Conservation (phyloP, 1,140 invertebrate species). For the Camponotus vicinus region DNA sequence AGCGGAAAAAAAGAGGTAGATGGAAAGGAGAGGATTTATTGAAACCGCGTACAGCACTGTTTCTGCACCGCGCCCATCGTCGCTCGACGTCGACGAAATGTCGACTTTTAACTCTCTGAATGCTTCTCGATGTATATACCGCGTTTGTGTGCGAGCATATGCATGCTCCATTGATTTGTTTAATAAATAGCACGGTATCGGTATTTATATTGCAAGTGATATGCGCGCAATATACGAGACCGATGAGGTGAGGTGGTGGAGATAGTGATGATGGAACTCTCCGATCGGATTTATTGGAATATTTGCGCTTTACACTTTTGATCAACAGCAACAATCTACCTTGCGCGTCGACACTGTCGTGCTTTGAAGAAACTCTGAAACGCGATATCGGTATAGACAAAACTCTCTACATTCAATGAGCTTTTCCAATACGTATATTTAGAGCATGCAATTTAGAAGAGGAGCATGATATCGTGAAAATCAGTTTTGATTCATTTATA, state of each 20-base stretch:
- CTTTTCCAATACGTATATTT: slow-evolving; percentile 50
- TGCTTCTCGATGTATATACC: not conserved
- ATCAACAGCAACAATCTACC: slow-evolving; percentile 45
- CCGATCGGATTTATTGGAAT: slow-evolving; percentile 55
- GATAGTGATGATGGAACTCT: slow-evolving; percentile 22
- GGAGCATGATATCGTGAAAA: not conserved
- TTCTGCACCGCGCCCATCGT: slow-evolving; percentile 66
- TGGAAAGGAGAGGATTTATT: slow-evolving; percentile 69
- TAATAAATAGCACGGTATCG: slow-evolving; percentile 70
- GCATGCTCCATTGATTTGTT: slow-evolving; percentile 69
- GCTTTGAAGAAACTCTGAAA: slow-evolving; percentile 52
- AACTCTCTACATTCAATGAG: slow-evolving; percentile 28
- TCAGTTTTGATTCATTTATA: slow-evolving; percentile 33
- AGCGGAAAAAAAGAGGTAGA: slow-evolving; percentile 39
- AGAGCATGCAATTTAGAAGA: slow-evolving; percentile 39
- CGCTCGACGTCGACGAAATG: slow-evolving; percentile 46
- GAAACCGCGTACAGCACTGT: slow-evolving; percentile 68
- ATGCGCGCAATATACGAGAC: slow-evolving; percentile 8
- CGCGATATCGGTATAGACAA: slow-evolving; percentile 10
- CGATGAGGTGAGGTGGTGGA: not conserved
- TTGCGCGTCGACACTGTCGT: slow-evolving; percentile 11
- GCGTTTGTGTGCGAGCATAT: not conserved
- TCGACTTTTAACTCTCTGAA: slow-evolving; percentile 46
- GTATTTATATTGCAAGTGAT: slow-evolving; percentile 68
- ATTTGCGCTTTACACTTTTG: slow-evolving; percentile 52